Evolutionary conservation across 2,113 vertebrate species (phyloP).

Genomic region (Sphyrna mokarran): DNA sequence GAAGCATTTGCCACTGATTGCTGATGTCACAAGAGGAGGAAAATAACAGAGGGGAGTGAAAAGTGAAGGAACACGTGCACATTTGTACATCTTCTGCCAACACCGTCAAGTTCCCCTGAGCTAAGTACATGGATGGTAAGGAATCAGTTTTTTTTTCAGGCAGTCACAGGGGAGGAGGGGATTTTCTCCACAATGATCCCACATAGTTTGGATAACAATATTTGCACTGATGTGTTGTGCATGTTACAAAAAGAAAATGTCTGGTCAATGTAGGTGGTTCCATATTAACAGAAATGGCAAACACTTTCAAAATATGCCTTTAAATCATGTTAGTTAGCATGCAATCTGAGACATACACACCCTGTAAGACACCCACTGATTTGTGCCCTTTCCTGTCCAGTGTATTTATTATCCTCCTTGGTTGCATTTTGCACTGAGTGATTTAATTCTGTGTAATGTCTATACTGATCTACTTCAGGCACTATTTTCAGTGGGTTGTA

Average conservation of each 20-base stretch:
- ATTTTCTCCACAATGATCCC: not conserved
- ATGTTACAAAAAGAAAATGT: not conserved
- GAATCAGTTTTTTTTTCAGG: not conserved
- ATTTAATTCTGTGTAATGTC: conserved; percentile 14
- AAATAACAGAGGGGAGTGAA: not conserved
- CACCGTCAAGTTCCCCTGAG: not conserved
- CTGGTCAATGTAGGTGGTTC: not conserved
- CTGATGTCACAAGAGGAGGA: not conserved
- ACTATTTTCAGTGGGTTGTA: conserved; percentile 33
- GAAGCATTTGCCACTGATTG: not conserved
- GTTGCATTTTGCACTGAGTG: conserved; percentile 1
- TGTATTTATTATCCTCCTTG: not conserved
- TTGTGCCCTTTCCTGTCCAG: not conserved
- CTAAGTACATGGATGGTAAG: not conserved
- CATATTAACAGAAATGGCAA: not conserved
- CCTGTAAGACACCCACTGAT: not conserved
- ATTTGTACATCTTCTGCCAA: not conserved
- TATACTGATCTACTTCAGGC: conserved; percentile 35
- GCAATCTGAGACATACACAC: not conserved
- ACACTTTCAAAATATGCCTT: not conserved
- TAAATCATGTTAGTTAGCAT: not conserved
- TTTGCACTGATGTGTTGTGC: not conserved
- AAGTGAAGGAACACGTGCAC: not conserved
- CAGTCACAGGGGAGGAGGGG: not conserved
- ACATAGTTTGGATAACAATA: not conserved